phyloP scores from a whole-genome alignment of 1,140 invertebrate genomes.

The Trichonephila clavata region DNA sequence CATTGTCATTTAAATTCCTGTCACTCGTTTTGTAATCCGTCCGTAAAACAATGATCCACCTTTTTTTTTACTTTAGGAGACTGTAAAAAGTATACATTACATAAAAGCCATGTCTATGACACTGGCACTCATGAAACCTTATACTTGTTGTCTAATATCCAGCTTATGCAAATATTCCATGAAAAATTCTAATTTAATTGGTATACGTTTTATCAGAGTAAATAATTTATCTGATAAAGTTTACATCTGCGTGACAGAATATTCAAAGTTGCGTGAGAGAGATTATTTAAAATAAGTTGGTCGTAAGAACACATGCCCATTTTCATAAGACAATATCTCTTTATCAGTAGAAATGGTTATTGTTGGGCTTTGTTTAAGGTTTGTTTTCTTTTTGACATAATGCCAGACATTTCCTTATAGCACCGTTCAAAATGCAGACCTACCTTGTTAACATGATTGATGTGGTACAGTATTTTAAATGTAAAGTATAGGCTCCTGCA shows the following conservation, averaged over 20 bases:
- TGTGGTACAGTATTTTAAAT: background rate
- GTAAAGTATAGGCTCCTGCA: background rate
- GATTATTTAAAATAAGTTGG: background rate
- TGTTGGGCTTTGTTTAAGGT: background rate
- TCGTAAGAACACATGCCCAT: background rate
- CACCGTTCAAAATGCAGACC: background rate
- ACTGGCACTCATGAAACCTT: background rate
- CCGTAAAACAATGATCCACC: no score
- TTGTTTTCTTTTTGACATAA: background rate
- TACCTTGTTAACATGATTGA: slow-evolving; percentile 7
- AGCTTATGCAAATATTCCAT: background rate
- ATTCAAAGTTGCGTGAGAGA: background rate
- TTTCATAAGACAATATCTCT: slow-evolving; percentile 1
- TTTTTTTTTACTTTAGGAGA: no score
- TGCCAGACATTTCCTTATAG: background rate
- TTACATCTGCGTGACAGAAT: background rate
- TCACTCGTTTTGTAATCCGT: no score
- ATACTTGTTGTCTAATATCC: background rate
- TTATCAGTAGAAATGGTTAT: slow-evolving; percentile 28
- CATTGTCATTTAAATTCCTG: no score
- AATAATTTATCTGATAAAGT: slow-evolving; percentile 3
- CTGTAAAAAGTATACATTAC: no score
- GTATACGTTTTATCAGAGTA: background rate
- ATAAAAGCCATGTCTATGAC: no score
- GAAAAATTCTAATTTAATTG: background rate